Conservation (phyloP, 2,113 vertebrate species). For the Seriola dumerili region DNA sequence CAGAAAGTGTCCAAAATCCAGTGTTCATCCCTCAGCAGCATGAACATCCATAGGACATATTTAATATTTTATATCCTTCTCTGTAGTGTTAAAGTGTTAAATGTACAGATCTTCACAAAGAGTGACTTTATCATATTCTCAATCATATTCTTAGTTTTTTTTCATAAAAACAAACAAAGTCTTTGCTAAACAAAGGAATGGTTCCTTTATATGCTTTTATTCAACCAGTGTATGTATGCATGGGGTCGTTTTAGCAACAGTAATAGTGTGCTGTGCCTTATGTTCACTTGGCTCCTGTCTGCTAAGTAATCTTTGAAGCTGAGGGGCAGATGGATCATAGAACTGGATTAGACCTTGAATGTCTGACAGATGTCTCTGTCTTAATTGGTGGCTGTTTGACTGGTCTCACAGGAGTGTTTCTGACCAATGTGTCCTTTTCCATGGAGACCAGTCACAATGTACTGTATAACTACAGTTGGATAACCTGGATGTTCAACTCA, state of each 20-base stretch:
- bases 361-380: conserved; percentile 58
- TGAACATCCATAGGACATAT: not conserved
- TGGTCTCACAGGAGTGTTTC: conserved; percentile 41
- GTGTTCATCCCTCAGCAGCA: too few relatives aligned
- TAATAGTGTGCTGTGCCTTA: conserved; percentile 68
- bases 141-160: not conserved
- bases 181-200: not conserved
- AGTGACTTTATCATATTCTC: not conserved
- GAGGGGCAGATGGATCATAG: conserved; percentile 42
- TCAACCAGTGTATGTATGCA: not conserved
- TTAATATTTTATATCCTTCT: not conserved
- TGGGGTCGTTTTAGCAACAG: not conserved
- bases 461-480: not conserved
- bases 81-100: too few relatives aligned
- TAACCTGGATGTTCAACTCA: not conserved
- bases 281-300: conserved; percentile 57
- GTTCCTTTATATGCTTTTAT: not conserved
- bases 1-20: too few relatives aligned
- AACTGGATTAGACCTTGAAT: conserved; percentile 44
- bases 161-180: not conserved
- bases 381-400: conserved; percentile 55
- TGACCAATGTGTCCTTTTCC: not conserved
- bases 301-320: conserved; percentile 19
- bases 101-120: not conserved
- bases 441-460: not conserved